Percentiles rank a stretch among this genome's conserved stretches.
phyloP scores from a whole-genome alignment of 2,113 vertebrate species.

The Ibidorhyncha struthersii region DNA sequence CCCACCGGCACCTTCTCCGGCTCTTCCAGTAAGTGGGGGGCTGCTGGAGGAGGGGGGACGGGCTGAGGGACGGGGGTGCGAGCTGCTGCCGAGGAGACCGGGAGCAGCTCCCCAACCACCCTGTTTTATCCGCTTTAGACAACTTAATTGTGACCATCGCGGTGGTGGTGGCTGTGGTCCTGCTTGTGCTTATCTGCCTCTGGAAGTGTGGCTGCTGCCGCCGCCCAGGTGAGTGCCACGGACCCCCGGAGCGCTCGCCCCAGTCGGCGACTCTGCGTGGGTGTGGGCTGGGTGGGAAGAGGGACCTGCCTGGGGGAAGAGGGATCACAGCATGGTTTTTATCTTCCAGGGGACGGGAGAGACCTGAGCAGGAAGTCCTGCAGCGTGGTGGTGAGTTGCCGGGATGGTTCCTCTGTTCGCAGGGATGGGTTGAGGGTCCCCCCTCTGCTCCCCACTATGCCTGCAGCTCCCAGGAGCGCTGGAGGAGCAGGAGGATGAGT shows the following conservation, averaged over 20 bases:
- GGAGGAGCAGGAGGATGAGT: not conserved
- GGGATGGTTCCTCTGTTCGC: not conserved
- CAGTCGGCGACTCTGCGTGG: rapidly evolving
- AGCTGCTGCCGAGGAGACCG: not conserved
- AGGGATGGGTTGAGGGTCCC: not conserved
- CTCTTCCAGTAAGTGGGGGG: not conserved
- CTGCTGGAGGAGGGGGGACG: not conserved
- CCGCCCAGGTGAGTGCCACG: not conserved
- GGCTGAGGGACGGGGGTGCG: not conserved
- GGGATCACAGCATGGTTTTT: not conserved
- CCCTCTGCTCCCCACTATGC: not conserved
- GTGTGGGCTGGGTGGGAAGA: not conserved
- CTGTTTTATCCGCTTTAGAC: not conserved
- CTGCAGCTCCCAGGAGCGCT: not conserved
- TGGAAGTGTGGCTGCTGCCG: rapidly evolving
- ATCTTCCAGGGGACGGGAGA: not conserved
- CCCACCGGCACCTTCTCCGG: rapidly evolving
- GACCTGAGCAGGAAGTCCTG: not conserved
- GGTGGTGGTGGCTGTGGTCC: rapidly evolving
- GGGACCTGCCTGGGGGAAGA: not conserved
- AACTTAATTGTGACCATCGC: rapidly evolving
- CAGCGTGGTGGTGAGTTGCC: not conserved
- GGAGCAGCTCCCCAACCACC: not conserved
- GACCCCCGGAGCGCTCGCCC: rapidly evolving
- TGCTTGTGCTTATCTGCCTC: rapidly evolving